A percentile compares a stretch with the other conserved stretches of the same genome.
Conservation (phyloP, 2,888 invertebrate species). For the Bellardia bayeri region DNA sequence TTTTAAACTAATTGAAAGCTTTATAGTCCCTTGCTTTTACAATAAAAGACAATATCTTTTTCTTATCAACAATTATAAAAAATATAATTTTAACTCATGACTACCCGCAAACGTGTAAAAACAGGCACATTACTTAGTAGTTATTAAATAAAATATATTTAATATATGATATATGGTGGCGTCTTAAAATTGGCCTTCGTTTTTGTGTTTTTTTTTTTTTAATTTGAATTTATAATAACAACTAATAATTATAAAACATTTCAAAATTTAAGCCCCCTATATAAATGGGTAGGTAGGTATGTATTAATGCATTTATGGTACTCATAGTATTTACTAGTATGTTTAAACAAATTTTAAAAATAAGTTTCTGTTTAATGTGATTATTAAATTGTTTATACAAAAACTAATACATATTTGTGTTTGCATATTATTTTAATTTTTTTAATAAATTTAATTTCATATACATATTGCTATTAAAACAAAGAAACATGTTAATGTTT, state of each 20-base stretch:
- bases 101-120: conserved; percentile 18
- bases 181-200: conserved; percentile 65
- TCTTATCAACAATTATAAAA: conserved; percentile 55
- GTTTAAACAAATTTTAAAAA: conserved; percentile 20
- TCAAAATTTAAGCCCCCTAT: conserved; percentile 42
- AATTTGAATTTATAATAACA: conserved; percentile 39
- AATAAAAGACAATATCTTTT: conserved; percentile 44
- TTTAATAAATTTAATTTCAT: conserved; percentile 3
- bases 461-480: background rate
- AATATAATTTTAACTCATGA: conserved; percentile 54
- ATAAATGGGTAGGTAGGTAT: conserved; percentile 49
- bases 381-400: conserved; percentile 34
- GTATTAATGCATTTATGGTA: conserved; percentile 42
- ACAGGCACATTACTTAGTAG: conserved; percentile 4
- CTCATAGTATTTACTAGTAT: background rate
- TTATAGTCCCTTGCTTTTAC: conserved; percentile 43
- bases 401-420: conserved; percentile 29
- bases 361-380: conserved; percentile 10
- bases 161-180: conserved; percentile 30
- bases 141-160: conserved; percentile 21
- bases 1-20: conserved; percentile 64
- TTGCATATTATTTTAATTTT: conserved; percentile 13
- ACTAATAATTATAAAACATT: conserved; percentile 44
- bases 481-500: background rate
- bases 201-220: conserved; percentile 30